A percentile compares a stretch with the other conserved stretches of the same genome.
Conservation (phyloP, 1,140 invertebrate genomes). For the Achroia grisella region DNA sequence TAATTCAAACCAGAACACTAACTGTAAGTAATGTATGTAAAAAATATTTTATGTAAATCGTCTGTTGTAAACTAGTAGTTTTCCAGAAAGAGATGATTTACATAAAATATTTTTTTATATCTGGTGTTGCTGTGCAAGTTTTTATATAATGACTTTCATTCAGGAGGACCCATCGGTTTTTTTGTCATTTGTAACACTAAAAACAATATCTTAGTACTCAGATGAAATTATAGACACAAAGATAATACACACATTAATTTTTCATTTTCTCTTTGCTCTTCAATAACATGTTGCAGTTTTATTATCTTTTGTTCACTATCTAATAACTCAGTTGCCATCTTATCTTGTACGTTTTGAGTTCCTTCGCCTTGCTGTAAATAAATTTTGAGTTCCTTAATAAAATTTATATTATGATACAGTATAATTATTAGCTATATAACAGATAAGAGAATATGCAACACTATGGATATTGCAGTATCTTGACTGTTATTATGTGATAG, state of each 20-base stretch:
- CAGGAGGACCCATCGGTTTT: background rate
- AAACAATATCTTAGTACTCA: too few species aligned
- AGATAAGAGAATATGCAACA: too few species aligned
- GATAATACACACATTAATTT: slow-evolving; percentile 35
- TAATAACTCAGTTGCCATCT: slow-evolving; percentile 49
- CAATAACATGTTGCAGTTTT: slow-evolving; percentile 42
- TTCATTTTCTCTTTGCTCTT: slow-evolving; percentile 47
- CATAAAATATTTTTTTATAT: background rate
- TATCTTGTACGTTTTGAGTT: slow-evolving; percentile 33
- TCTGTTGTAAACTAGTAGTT: too few species aligned
- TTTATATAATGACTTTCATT: background rate
- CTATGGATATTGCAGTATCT: too few species aligned
- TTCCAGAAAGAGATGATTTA: background rate
- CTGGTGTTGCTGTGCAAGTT: too few species aligned
- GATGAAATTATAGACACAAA: background rate
- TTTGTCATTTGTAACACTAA: background rate
- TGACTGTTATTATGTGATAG: too few species aligned
- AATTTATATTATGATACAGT: too few species aligned
- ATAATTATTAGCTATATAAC: background rate
- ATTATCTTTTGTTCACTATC: slow-evolving; percentile 49
- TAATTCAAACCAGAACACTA: too few species aligned
- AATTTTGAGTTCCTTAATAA: too few species aligned
- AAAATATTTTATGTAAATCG: too few species aligned
- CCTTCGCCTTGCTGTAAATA: slow-evolving; percentile 50
- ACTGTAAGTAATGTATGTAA: too few species aligned